Conservation (phyloP, 2,888 invertebrate genomes). For the Hybos culiciformis region DNA sequence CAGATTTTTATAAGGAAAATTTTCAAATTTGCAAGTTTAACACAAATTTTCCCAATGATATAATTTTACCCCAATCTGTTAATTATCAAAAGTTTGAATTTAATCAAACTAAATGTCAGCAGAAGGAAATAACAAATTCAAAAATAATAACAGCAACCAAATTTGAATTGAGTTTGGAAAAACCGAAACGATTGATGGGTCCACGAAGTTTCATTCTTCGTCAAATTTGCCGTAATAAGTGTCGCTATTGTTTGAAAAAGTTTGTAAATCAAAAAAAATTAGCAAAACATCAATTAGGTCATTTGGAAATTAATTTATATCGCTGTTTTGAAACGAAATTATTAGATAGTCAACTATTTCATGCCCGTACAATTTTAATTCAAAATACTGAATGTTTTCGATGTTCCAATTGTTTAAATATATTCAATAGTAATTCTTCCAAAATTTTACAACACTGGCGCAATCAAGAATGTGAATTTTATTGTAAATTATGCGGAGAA, state of each 20-base stretch:
- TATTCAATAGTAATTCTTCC: conserved; percentile 21
- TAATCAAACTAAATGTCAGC: too few relatives aligned
- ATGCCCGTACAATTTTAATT: conserved; percentile 20
- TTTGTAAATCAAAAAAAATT: conserved; percentile 15
- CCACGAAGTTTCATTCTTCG: too few relatives aligned
- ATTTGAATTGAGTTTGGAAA: too few relatives aligned
- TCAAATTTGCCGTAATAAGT: too few relatives aligned
- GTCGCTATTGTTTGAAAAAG: conserved; percentile 10
- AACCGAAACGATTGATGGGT: too few relatives aligned
- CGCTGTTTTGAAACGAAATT: conserved; percentile 19
- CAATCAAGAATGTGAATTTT: conserved; percentile 23
- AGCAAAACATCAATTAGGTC: conserved; percentile 23
- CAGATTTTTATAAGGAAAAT: background rate
- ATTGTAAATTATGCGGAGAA: conserved; percentile 24
- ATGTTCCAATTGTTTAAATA: conserved; percentile 25
- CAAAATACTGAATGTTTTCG: conserved; percentile 22
- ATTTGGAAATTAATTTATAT: conserved; percentile 18
- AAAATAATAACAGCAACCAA: too few relatives aligned
- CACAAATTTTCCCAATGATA: background rate
- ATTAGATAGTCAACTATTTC: conserved; percentile 18
- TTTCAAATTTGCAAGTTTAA: background rate
- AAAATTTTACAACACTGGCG: conserved; percentile 26
- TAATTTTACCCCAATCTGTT: background rate
- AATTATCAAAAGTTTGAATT: too few relatives aligned
- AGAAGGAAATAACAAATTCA: too few relatives aligned